phyloP scores from a whole-genome alignment of 2,888 invertebrate genomes.

The Coenonympha glycerion region DNA sequence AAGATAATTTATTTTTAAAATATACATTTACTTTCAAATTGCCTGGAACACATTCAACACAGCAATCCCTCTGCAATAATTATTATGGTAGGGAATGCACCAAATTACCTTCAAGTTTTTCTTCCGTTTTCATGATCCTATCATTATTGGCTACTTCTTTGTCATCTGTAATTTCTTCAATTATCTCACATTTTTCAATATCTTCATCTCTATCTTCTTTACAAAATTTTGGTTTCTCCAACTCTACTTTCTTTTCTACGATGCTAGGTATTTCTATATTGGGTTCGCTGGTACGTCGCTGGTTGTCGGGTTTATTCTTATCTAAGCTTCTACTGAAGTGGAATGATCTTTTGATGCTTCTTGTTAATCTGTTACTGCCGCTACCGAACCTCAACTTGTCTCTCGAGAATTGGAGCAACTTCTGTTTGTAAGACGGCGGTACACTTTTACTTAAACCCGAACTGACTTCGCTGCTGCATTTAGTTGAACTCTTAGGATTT shows the following conservation, averaged over 20 bases:
- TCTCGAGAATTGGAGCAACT: constrained; percentile 66
- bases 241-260: constrained; percentile 38
- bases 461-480: constrained; percentile 61
- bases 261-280: constrained; percentile 51
- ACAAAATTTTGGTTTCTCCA: constrained; percentile 48
- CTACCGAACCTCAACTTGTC: constrained; percentile 69
- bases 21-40: no score
- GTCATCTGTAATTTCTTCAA: constrained; percentile 59
- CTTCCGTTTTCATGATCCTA: constrained; percentile 45
- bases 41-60: no score
- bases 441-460: constrained; percentile 69
- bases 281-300: constrained; percentile 67
- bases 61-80: no score
- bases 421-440: constrained; percentile 71
- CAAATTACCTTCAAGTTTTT: constrained; percentile 51
- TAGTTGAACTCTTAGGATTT: constrained; percentile 63
- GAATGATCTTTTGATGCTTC: constrained; percentile 69
- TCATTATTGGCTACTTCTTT: constrained; percentile 66
- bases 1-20: no score
- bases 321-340: constrained; percentile 69
- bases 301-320: constrained; percentile 58
- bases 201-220: constrained; percentile 67
- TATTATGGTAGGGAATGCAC: no score
- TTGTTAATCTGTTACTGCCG: constrained; percentile 63
- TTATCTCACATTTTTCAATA: constrained; percentile 62